Evolutionary conservation across 2,797 vertebrate genomes (phyloP).

Genomic region (Taenioides sp.): DNA sequence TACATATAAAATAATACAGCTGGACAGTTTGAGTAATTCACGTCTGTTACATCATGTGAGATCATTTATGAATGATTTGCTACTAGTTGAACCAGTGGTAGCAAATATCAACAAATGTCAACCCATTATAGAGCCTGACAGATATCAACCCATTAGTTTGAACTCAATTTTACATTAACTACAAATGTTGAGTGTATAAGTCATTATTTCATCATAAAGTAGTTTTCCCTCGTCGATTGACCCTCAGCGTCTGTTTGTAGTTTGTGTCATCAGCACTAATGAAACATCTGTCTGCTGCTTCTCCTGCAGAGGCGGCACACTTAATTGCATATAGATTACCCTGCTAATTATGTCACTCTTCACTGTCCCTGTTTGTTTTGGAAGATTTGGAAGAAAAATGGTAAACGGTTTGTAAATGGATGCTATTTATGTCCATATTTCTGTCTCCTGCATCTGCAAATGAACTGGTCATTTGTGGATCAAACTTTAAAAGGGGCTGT

Average conservation of each 20-base stretch:
- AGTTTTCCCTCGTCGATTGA: constrained; percentile 59
- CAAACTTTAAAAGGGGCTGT: background rate
- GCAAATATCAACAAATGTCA: background rate
- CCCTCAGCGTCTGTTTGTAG: constrained; percentile 64
- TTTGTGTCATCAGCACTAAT: constrained; percentile 66
- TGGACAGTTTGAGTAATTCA: background rate
- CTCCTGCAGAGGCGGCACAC: constrained; percentile 44
- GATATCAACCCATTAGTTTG: background rate
- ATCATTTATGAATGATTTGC: background rate
- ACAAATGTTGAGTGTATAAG: constrained; percentile 24
- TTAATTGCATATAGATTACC: constrained; percentile 70
- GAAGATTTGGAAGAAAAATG: constrained; percentile 2
- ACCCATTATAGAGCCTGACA: background rate
- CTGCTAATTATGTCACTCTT: constrained; percentile 63
- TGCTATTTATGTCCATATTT: background rate
- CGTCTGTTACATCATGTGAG: background rate
- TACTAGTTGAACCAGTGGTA: background rate
- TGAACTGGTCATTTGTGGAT: background rate
- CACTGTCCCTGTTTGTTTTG: constrained; percentile 46
- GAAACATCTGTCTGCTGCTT: constrained; percentile 68
- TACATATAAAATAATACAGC: no score
- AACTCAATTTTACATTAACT: constrained; percentile 24
- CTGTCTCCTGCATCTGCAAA: background rate
- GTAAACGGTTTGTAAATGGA: background rate
- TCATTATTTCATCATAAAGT: constrained; percentile 57